Conservation (phyloP, 1,140 invertebrate genomes). For the Venturia canescens region DNA sequence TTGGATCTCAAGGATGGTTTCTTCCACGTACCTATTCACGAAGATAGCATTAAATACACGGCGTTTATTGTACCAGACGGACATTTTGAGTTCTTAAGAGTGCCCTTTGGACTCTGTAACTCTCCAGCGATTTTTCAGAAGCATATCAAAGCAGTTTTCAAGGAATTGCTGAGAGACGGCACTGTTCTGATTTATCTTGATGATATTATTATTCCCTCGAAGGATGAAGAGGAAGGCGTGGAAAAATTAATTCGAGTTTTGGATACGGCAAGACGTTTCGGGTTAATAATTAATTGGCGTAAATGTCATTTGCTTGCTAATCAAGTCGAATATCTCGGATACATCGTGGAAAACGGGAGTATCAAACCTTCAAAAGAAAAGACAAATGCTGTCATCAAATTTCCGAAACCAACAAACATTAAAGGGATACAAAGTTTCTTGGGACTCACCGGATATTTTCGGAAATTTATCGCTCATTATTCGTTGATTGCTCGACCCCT, state of each 20-base stretch:
- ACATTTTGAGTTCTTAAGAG: conserved; percentile 61
- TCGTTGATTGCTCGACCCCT: conserved; percentile 30
- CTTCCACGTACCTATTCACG: conserved; percentile 16
- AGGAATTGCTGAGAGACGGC: not conserved
- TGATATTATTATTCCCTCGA: conserved; percentile 35
- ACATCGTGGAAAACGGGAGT: conserved; percentile 31
- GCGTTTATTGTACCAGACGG: conserved; percentile 33
- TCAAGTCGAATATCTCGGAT: conserved; percentile 16
- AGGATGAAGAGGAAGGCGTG: conserved; percentile 28
- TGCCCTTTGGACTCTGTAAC: no score
- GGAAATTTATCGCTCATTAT: conserved; percentile 25
- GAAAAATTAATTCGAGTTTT: conserved; percentile 27
- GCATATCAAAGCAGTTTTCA: conserved; percentile 22
- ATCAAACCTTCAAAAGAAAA: conserved; percentile 27
- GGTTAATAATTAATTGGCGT: conserved; percentile 28
- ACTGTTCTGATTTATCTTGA: conserved; percentile 32
- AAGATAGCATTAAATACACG: conserved; percentile 31
- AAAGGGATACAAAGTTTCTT: conserved; percentile 27
- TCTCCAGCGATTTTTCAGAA: conserved; percentile 59
- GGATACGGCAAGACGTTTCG: not conserved
- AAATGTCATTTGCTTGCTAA: conserved; percentile 29
- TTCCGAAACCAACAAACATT: conserved; percentile 25
- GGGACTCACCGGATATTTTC: conserved; percentile 39
- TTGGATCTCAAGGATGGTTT: conserved; percentile 37
- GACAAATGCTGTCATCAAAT: conserved; percentile 15